Conservation (phyloP, 2,888 invertebrate genomes). For the Pachydiplax longipennis region DNA sequence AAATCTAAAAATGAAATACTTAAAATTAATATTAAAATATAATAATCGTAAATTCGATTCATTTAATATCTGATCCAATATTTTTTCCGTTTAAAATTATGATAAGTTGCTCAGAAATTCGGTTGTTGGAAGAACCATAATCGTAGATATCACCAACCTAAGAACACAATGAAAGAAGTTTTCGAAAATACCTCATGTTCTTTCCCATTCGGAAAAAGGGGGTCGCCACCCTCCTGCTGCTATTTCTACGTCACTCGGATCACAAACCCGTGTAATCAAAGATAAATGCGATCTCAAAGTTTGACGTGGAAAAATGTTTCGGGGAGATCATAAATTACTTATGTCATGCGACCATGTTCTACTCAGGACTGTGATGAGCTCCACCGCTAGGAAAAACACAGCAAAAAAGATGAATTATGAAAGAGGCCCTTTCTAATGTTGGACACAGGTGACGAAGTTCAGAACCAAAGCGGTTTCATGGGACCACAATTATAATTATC, state of each 20-base stretch:
- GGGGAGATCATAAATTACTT: conserved; percentile 5
- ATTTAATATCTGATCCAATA: not conserved
- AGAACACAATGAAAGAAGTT: not conserved
- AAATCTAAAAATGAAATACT: too few species aligned
- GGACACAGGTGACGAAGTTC: conserved; percentile 15
- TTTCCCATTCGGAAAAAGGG: not conserved
- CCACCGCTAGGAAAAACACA: not conserved
- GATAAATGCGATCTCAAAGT: conserved; percentile 31
- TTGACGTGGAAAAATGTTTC: not conserved
- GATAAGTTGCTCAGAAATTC: not conserved
- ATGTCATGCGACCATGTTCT: not conserved
- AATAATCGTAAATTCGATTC: too few species aligned
- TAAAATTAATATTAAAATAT: too few species aligned
- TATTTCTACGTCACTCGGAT: not conserved
- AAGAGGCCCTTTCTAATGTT: not conserved
- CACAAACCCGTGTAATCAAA: conserved; percentile 8
- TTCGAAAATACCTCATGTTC: not conserved
- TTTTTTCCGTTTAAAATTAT: not conserved
- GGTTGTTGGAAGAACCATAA: not conserved
- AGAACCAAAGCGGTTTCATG: not conserved
- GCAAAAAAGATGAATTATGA: conserved; percentile 15
- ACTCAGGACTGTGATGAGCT: conserved; percentile 11
- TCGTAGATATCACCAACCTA: not conserved
- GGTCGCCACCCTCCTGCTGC: not conserved
- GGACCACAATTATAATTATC: too few species aligned